Evolutionary conservation across 2,113 vertebrate species (phyloP).

Genomic region (Arizona elegans): DNA sequence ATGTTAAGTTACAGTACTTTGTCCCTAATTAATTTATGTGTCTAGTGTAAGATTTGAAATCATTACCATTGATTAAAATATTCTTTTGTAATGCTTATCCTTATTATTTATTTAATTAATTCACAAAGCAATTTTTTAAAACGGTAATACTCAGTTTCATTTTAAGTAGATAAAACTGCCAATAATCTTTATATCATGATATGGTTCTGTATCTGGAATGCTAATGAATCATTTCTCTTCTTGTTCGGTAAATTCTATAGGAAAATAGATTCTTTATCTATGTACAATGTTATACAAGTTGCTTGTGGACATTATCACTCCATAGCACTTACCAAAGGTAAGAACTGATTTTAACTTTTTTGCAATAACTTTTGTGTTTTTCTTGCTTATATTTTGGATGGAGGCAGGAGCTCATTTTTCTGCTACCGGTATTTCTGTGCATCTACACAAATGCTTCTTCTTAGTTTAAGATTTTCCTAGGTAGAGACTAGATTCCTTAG

Average conservation of each 20-base stretch:
- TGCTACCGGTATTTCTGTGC: not conserved
- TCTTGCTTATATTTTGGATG: not conserved
- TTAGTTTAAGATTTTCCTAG: not conserved
- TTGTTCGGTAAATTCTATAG: conserved; percentile 44
- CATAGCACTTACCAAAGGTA: conserved; percentile 85
- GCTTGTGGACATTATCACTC: conserved; percentile 87
- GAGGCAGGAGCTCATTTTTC: not conserved
- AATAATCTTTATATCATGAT: not conserved
- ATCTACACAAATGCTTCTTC: not conserved
- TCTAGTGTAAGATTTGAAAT: not conserved
- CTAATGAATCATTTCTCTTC: not conserved
- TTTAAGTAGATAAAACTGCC: not conserved
- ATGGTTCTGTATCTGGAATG: not conserved
- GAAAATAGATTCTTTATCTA: conserved; percentile 55
- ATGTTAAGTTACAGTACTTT: not conserved
- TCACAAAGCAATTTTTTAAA: not conserved
- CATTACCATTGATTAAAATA: not conserved
- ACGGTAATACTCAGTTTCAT: not conserved
- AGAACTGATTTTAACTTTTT: not conserved
- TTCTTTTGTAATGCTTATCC: not conserved
- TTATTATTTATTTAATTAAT: not conserved
- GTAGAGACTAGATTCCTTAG: not conserved
- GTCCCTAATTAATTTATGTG: not conserved
- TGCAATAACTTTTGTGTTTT: not conserved
- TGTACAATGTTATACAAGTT: conserved; percentile 80